Percentiles rank a stretch among this genome's conserved stretches.
phyloP scores from a whole-genome alignment of 2,797 vertebrate species.

The Scyliorhinus canicula region DNA sequence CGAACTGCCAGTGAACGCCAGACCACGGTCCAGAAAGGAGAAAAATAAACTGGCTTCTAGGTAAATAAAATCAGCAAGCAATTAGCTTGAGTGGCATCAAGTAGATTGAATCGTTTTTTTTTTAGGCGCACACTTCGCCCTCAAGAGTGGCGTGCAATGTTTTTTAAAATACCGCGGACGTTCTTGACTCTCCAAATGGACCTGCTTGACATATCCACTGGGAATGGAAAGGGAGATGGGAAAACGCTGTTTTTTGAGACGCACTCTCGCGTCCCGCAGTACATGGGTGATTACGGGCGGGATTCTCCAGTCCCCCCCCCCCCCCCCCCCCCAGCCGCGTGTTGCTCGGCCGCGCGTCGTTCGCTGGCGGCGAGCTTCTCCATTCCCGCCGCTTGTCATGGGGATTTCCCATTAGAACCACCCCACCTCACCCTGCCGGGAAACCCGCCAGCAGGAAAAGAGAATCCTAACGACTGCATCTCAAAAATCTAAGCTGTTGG shows the following conservation, averaged over 20 bases:
- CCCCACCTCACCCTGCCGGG: too few relatives aligned
- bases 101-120: background rate
- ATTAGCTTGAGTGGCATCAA: background rate
- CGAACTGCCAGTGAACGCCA: slow-evolving; percentile 59
- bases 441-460: too few relatives aligned
- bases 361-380: too few relatives aligned
- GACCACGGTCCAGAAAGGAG: slow-evolving; percentile 63
- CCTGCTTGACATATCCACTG: too few relatives aligned
- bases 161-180: background rate
- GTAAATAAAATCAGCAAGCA: slow-evolving; percentile 46
- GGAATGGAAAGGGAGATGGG: background rate
- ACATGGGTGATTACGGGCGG: background rate
- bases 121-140: background rate
- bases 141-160: too few relatives aligned
- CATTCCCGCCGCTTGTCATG: too few relatives aligned
- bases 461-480: too few relatives aligned
- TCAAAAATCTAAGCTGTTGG: background rate
- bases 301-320: too few relatives aligned
- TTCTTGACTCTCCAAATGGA: background rate
- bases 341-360: too few relatives aligned
- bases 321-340: too few relatives aligned
- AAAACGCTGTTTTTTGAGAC: background rate
- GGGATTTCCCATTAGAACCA: too few relatives aligned
- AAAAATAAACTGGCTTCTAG: slow-evolving; percentile 68
- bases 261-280: background rate